Base-by-base conservation (phyloP, 2,797 vertebrate genomes). In the Xiphorhynchus erythropygius region DNA sequence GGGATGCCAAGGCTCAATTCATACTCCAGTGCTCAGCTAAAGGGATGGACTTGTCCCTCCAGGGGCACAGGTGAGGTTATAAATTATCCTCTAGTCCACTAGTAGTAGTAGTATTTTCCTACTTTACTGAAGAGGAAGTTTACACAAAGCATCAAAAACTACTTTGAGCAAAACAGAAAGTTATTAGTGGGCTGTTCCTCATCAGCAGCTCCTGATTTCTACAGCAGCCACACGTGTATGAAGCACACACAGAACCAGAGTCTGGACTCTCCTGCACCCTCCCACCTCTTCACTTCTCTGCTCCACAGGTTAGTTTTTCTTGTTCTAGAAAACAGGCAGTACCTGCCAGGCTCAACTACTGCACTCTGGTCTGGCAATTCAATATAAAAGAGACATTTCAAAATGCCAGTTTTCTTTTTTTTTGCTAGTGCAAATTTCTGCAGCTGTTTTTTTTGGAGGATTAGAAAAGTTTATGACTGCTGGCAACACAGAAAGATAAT, bases 171-270 rank as follows among this genome's bases (percentile, higher is more conserved):
- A 23, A 87, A 13, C n/a, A 57, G 44, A 17, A 3, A 3, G 13
- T 21, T 33, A 10, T 13, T 3, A 2, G 56, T 57, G 65, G n/a
- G 25, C 23, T 67, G 60, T 8, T 67, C 30, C 13, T 9, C 37
- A 42, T 52, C 81, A 49, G 60, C 53, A 68, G 55, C 59, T 46
- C 52, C 52, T 2, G 9, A 30, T 42, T 33, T 27, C 52, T 53
- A 17, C 33, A 23, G 44, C 13, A 32, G 1, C n/a, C 44, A 18
- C 3, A 1, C 2, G 7, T 0, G 6, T 10, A 16, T 0, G 10
- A 44, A 37, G 64, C 62, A 33, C 13, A 9, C 13, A 3, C 6
- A 46, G 71, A 19, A 9, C 41, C 77, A 28, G 33, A 13, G 22
- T 8, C 57, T 14, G 52, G 18, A 15, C 23, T 28, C 18, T 18